Evolutionary conservation across 2,113 vertebrate genomes (phyloP).

Genomic region (Gymnobelideus leadbeateri): DNA sequence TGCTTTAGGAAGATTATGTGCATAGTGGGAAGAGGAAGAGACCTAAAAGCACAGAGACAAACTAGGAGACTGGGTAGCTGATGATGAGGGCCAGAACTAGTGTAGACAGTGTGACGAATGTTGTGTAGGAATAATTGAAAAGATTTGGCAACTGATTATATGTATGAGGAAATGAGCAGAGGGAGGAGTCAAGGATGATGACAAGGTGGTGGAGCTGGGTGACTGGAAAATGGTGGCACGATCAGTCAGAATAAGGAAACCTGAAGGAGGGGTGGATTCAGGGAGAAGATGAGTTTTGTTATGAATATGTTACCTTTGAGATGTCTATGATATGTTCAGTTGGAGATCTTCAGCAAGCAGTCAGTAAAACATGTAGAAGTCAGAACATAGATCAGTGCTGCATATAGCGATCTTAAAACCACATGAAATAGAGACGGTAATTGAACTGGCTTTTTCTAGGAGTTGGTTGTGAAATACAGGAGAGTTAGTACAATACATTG

Average conservation of each 20-base stretch:
- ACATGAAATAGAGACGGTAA: background rate
- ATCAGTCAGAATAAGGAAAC: background rate
- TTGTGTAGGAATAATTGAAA: background rate
- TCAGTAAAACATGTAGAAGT: background rate
- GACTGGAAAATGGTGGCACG: background rate
- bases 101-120: background rate
- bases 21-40: background rate
- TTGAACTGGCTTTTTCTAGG: background rate
- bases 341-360: background rate
- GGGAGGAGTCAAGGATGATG: background rate
- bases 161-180: background rate
- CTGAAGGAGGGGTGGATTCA: background rate
- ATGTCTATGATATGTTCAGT: background rate
- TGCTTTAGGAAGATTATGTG: background rate
- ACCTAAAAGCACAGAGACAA: background rate
- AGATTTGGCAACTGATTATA: background rate
- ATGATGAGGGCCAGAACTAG: background rate
- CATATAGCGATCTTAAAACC: background rate
- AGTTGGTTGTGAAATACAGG: background rate
- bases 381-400: background rate
- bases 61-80: background rate
- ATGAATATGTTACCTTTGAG: background rate
- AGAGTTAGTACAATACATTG: background rate
- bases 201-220: background rate
- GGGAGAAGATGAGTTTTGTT: background rate